Conservation (phyloP, 64 coral and sea anemone species). For the Orbicella faveolata region DNA sequence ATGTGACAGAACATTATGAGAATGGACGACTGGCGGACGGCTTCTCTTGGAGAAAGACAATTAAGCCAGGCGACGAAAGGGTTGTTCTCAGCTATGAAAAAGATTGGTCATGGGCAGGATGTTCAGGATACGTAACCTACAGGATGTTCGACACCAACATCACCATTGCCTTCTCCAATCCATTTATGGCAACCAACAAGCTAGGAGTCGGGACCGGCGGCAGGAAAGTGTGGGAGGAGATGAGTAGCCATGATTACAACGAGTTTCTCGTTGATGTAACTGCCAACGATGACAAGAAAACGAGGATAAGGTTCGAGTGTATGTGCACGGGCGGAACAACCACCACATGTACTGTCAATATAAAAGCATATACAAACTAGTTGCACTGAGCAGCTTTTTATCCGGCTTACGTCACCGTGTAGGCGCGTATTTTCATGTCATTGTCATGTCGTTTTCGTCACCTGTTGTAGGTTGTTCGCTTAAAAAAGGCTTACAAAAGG, state of each 20-base stretch:
- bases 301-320: slow-evolving; percentile 16
- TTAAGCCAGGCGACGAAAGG: not conserved
- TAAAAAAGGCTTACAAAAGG: too few species aligned
- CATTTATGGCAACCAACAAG: slow-evolving; percentile 36
- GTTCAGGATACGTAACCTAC: slow-evolving; percentile 55
- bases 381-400: too few species aligned
- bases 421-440: too few species aligned
- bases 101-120: slow-evolving; percentile 21
- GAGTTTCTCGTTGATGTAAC: not conserved
- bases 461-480: too few species aligned
- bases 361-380: not conserved
- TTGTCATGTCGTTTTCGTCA: too few species aligned
- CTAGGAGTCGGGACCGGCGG: slow-evolving; percentile 55
- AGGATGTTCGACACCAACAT: slow-evolving; percentile 17
- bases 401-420: too few species aligned
- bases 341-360: slow-evolving; percentile 13
- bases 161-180: slow-evolving; percentile 67
- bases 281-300: too few species aligned
- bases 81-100: slow-evolving; percentile 53
- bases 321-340: slow-evolving; percentile 38
- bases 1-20: slow-evolving; percentile 11
- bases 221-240: slow-evolving; percentile 34
- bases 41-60: slow-evolving; percentile 8
- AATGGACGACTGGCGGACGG: slow-evolving; percentile 38
- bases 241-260: slow-evolving; percentile 38